A percentile compares a stretch with the other conserved stretches of the same genome.
Conservation (phyloP, 1,140 invertebrate species). For the Diploscapter pachys region DNA sequence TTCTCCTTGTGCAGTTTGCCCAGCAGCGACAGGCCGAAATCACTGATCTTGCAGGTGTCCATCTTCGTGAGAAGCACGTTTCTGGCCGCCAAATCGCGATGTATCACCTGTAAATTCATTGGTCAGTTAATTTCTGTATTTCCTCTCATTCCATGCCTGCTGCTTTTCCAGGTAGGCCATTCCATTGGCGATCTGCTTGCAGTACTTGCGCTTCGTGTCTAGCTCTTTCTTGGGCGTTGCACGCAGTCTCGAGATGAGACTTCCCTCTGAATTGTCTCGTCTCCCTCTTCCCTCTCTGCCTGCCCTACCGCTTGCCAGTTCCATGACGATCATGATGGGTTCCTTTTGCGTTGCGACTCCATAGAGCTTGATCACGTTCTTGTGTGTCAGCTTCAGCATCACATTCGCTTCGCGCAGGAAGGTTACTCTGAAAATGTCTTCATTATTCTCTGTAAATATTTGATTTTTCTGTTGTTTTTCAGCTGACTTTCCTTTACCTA, state of each 20-base stretch:
- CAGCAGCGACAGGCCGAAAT: conserved; percentile 36
- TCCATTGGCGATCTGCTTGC: conserved; percentile 19
- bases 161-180: conserved; percentile 16
- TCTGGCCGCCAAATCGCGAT: conserved; percentile 69
- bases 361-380: conserved; percentile 27
- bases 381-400: conserved; percentile 32
- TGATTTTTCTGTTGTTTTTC: neutral
- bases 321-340: conserved; percentile 42
- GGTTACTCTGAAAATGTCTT: conserved; percentile 11
- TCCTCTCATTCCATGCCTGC: neutral
- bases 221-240: neutral
- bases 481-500: conserved; percentile 3
- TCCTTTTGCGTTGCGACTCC: conserved; percentile 32
- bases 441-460: neutral
- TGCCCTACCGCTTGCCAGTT: conserved; percentile 21
- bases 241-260: conserved; percentile 1
- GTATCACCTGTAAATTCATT: too few species aligned
- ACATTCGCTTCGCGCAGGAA: conserved; percentile 36
- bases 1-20: conserved; percentile 34
- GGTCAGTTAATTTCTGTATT: too few species aligned
- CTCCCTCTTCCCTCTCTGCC: neutral
- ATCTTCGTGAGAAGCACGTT: conserved; percentile 64
- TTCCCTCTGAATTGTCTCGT: neutral
- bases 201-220: conserved; percentile 4
- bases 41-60: conserved; percentile 33